These are phyloP conservation scores for Rhagonycha fulva DNA, from an alignment of 2,888 invertebrate species.

Conservation along the genomic window DNA sequence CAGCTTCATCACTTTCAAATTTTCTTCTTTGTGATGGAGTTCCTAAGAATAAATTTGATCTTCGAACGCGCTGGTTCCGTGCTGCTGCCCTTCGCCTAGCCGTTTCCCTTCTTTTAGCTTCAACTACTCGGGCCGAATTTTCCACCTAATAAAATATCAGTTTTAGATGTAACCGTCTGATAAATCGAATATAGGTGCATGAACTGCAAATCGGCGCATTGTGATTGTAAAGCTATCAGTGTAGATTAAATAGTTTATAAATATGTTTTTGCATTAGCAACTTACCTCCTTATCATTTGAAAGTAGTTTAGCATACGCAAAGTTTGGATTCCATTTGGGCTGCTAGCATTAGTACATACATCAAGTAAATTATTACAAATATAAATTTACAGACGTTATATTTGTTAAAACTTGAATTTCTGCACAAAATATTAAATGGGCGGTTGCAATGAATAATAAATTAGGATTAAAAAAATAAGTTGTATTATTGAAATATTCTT, in stretches of 20 bases:
- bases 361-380: slow-evolving; percentile 10
- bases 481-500: no score
- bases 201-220: slow-evolving; percentile 29
- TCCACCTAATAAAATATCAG: slow-evolving; percentile 49
- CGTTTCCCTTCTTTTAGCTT: slow-evolving; percentile 73
- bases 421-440: neutral
- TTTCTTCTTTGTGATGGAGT: slow-evolving; percentile 81
- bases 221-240: neutral
- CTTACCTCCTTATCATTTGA: slow-evolving; percentile 45
- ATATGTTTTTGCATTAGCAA: neutral
- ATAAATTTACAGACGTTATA: neutral
- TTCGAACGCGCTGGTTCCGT: slow-evolving; percentile 60
- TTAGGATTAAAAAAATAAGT: no score
- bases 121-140: slow-evolving; percentile 61
- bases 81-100: slow-evolving; percentile 67
- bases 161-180: neutral
- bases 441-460: neutral
- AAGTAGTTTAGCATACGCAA: slow-evolving; percentile 61
- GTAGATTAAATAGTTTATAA: neutral
- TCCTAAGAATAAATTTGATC: slow-evolving; percentile 60
- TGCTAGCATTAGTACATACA: slow-evolving; percentile 38
- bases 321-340: slow-evolving; percentile 61
- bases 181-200: neutral
- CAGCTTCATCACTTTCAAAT: slow-evolving; percentile 89
- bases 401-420: neutral